Evolutionary conservation across 2,797 vertebrate species (phyloP).

Genomic region (Eulemur rubriventer): DNA sequence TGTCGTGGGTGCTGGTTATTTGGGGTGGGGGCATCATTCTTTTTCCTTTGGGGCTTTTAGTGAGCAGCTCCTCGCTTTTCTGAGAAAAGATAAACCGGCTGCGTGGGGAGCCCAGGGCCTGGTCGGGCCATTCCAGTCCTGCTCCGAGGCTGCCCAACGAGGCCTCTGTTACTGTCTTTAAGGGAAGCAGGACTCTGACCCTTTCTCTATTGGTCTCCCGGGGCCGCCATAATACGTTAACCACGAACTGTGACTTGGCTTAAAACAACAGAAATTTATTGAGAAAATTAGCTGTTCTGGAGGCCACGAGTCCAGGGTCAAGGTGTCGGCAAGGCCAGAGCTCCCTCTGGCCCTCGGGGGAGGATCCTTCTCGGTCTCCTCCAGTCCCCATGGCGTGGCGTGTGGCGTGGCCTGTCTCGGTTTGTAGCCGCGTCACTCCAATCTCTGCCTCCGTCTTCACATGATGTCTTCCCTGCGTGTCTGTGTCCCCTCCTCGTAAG

Average conservation of each 20-base stretch:
- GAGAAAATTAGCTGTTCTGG: not conserved
- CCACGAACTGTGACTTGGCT: not conserved
- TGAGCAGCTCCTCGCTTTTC: not conserved
- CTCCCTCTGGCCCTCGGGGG: not conserved
- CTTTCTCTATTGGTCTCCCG: not conserved
- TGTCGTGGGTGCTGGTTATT: not conserved
- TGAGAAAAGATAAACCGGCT: not conserved
- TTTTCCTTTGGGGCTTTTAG: not conserved
- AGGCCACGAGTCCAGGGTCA: not conserved
- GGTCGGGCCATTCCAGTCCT: not conserved
- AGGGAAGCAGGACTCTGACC: not conserved
- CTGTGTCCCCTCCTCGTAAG: not conserved
- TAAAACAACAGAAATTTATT: not conserved
- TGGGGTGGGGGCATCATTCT: not conserved
- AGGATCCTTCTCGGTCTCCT: not conserved
- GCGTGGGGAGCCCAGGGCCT: not conserved
- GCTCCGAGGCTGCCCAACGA: not conserved
- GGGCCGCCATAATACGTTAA: too few species aligned
- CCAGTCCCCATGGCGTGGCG: not conserved
- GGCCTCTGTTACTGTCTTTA: not conserved
- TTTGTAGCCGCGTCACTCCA: not conserved
- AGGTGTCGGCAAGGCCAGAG: rapidly evolving
- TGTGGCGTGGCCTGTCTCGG: too few species aligned
- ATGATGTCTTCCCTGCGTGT: not conserved
- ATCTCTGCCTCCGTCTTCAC: not conserved